These are phyloP conservation scores for Ascaphus truei DNA, from an alignment of 2,113 vertebrate species.

Conservation along the genomic window DNA sequence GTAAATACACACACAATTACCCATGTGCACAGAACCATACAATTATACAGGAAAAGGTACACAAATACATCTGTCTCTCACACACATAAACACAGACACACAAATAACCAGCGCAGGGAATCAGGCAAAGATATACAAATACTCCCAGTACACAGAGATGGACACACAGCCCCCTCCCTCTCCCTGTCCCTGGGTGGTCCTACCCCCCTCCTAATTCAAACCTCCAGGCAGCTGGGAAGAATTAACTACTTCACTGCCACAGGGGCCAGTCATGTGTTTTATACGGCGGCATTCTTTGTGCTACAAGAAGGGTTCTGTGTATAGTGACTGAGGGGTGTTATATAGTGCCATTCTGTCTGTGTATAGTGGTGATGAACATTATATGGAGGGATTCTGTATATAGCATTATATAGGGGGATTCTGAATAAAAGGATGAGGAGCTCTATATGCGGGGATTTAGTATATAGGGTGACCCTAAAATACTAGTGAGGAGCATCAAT, in stretches of 20 bases:
- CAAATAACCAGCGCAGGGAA: slow-evolving; percentile 19
- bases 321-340: too few species aligned
- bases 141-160: background rate
- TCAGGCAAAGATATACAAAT: slow-evolving; percentile 3
- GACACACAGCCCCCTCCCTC: background rate
- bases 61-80: slow-evolving; percentile 27
- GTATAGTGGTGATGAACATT: too few species aligned
- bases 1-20: slow-evolving; percentile 36
- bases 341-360: too few species aligned
- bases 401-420: too few species aligned
- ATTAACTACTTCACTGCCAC: background rate
- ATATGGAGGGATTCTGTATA: too few species aligned
- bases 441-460: too few species aligned
- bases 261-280: too few species aligned
- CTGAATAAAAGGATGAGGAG: too few species aligned
- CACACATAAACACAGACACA: slow-evolving; percentile 34
- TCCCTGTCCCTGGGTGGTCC: slow-evolving; percentile 12
- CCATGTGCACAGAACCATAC: slow-evolving; percentile 8
- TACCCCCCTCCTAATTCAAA: background rate
- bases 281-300: too few species aligned
- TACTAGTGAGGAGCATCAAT: too few species aligned
- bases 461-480: too few species aligned
- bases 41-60: slow-evolving; percentile 17
- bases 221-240: slow-evolving; percentile 9
- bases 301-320: background rate